phyloP scores from a whole-genome alignment of 2,888 invertebrate genomes.

The Gandaritis pyraliata region DNA sequence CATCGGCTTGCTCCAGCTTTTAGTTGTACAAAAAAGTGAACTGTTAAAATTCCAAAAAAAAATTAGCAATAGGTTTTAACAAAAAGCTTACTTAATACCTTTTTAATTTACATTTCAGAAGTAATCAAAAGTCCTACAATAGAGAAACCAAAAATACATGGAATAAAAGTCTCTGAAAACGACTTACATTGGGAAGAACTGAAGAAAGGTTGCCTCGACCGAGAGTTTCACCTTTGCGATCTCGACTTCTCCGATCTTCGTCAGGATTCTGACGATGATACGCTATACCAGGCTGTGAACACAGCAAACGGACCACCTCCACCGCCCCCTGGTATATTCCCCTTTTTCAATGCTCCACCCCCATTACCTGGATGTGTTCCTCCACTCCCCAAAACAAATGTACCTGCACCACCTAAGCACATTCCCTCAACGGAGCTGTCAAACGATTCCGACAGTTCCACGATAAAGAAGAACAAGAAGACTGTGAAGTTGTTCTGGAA shows the following conservation, averaged over 20 bases:
- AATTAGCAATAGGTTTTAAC: too few relatives aligned
- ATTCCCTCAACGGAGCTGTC: constrained; percentile 62
- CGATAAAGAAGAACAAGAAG: constrained; percentile 94
- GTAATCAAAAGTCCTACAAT: constrained; percentile 88
- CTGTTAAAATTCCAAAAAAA: too few relatives aligned
- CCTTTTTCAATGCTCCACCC: constrained; percentile 72
- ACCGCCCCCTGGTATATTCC: constrained; percentile 89
- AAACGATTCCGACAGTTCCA: constrained; percentile 74
- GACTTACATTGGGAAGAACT: constrained; percentile 98
- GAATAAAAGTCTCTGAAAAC: constrained; percentile 94
- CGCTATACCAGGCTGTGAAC: constrained; percentile 87
- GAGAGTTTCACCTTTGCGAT: constrained; percentile 94
- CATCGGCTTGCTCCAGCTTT: not conserved
- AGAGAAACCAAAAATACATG: constrained; percentile 87
- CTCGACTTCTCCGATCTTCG: constrained; percentile 98
- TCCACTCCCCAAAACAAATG: constrained; percentile 67
- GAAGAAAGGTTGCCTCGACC: constrained; percentile 87
- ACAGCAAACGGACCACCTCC: constrained; percentile 90
- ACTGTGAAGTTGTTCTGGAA: constrained; percentile 99
- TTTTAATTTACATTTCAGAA: constrained; percentile 82
- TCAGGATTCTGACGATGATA: constrained; percentile 94
- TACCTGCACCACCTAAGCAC: constrained; percentile 74
- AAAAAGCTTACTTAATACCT: too few relatives aligned
- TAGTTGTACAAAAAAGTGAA: too few relatives aligned
- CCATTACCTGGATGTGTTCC: constrained; percentile 81